Evolutionary conservation across 2,113 vertebrate genomes (phyloP).

Genomic region (Lampris megalopsis): DNA sequence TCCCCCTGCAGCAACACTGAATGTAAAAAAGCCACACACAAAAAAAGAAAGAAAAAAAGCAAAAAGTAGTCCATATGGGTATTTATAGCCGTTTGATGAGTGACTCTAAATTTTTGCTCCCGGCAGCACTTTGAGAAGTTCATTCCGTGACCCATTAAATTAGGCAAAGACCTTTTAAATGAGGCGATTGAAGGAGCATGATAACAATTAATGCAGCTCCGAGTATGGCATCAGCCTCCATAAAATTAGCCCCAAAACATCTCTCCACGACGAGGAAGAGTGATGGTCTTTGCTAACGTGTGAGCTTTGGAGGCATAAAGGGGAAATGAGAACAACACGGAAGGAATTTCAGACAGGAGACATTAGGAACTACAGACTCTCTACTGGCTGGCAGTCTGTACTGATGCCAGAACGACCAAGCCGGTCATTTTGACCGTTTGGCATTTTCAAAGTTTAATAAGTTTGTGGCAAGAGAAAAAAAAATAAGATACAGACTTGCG

Average conservation of each 20-base stretch:
- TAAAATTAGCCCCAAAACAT: conserved; percentile 56
- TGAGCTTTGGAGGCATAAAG: conserved; percentile 54
- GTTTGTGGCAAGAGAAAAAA: too few species aligned
- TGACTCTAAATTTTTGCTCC: conserved; percentile 54
- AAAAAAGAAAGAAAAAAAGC: conserved; percentile 14
- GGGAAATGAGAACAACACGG: conserved; percentile 20
- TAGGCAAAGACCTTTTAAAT: conserved; percentile 78
- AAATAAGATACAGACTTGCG: too few species aligned
- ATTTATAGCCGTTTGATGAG: conserved; percentile 69
- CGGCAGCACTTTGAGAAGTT: conserved; percentile 72
- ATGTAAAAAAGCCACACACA: conserved; percentile 35
- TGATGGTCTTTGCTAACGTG: conserved; percentile 39
- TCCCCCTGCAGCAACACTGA: conserved; percentile 27
- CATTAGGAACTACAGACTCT: conserved; percentile 45
- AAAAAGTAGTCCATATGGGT: background rate
- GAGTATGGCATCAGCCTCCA: conserved; percentile 71
- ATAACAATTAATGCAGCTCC: conserved; percentile 77
- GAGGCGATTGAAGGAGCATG: conserved; percentile 73
- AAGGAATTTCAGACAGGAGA: conserved; percentile 37
- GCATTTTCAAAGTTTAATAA: too few species aligned
- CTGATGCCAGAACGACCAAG: background rate
- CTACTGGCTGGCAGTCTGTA: conserved; percentile 16
- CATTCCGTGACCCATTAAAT: conserved; percentile 79
- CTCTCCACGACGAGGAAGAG: conserved; percentile 50
- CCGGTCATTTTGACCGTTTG: too few species aligned